phyloP scores from a whole-genome alignment of 2,888 invertebrate genomes.

The Oscheius sp. region DNA sequence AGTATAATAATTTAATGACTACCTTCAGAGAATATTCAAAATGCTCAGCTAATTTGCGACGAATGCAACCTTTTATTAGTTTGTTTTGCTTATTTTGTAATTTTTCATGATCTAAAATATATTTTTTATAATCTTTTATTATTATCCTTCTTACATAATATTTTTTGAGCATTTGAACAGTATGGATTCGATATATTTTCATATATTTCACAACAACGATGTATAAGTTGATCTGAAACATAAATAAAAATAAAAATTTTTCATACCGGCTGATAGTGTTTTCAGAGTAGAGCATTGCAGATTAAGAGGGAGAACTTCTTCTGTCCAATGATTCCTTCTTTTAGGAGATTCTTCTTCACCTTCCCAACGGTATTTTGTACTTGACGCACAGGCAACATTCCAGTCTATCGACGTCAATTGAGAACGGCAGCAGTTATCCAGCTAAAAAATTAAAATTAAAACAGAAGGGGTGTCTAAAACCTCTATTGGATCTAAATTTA shows the following conservation, averaged over 20 bases:
- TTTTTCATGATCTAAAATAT: not conserved
- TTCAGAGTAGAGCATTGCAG: not conserved
- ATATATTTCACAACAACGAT: constrained; percentile 18
- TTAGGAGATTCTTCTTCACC: constrained; percentile 8
- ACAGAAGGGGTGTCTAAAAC: not conserved
- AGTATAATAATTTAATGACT: not conserved
- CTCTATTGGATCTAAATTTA: not conserved
- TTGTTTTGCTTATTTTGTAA: not conserved
- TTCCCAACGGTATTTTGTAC: constrained; percentile 22
- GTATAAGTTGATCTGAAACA: not conserved
- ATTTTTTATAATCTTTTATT: not conserved
- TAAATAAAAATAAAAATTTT: not conserved
- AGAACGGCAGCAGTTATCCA: constrained; percentile 23
- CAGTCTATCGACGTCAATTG: constrained; percentile 1
- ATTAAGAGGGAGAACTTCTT: constrained; percentile 5
- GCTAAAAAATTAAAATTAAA: not conserved
- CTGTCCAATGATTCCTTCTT: constrained; percentile 6
- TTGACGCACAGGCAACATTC: constrained; percentile 28
- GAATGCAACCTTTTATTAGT: not conserved
- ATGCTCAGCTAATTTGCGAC: constrained; percentile 17
- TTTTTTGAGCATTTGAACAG: not conserved
- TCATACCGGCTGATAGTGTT: not conserved
- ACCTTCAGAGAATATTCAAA: constrained; percentile 1
- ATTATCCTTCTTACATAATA: not conserved
- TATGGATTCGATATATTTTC: not conserved